Conservation (phyloP, 2,797 vertebrate species). For the Cossypha heuglini region DNA sequence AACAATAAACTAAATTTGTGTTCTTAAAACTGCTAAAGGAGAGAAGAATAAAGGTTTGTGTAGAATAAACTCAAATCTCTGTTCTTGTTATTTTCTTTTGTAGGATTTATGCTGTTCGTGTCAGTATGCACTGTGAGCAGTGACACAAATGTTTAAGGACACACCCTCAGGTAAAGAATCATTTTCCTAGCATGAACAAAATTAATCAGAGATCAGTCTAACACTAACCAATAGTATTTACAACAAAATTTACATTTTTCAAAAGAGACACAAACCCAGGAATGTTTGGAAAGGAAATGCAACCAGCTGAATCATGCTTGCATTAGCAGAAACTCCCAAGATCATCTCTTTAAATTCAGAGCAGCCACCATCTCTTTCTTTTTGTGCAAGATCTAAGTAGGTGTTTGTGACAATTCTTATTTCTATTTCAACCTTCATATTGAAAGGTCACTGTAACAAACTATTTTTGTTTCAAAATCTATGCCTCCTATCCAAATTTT, state of each 20-base stretch:
- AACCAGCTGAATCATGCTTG: background rate
- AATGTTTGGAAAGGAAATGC: slow-evolving; percentile 1
- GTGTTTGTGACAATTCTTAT: background rate
- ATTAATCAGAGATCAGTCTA: slow-evolving; percentile 34
- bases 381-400: background rate
- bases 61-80: background rate
- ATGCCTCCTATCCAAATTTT: background rate
- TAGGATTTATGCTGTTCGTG: background rate
- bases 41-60: background rate
- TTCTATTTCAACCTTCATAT: background rate
- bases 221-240: background rate
- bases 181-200: background rate
- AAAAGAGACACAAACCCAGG: background rate
- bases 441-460: background rate
- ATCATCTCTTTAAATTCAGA: background rate
- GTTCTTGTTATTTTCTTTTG: background rate
- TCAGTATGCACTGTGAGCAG: slow-evolving; percentile 5
- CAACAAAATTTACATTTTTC: background rate
- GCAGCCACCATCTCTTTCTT: background rate
- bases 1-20: background rate
- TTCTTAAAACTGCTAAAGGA: background rate
- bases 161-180: background rate
- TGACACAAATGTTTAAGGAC: background rate
- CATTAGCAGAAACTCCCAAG: background rate
- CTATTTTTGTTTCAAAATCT: background rate